A percentile compares a stretch with the other conserved stretches of the same genome.
Conservation (phyloP, 2,113 vertebrate species). For the Ammodramus savannarum region DNA sequence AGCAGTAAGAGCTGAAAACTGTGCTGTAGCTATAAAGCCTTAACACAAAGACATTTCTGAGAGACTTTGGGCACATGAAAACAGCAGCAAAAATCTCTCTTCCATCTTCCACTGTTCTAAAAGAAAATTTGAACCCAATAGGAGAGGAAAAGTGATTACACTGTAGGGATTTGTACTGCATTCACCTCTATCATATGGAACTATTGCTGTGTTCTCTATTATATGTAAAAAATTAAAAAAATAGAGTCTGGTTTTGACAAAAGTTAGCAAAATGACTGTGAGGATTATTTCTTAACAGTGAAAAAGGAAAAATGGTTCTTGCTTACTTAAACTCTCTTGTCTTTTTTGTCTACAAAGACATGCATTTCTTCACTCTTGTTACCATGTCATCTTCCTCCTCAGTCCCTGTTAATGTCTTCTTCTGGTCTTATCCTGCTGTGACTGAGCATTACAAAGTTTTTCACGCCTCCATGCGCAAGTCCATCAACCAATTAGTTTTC, state of each 20-base stretch:
- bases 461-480: conserved; percentile 83
- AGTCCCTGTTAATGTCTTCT: conserved; percentile 79
- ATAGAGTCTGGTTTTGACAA: not conserved
- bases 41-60: not conserved
- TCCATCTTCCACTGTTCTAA: not conserved
- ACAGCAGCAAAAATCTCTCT: not conserved
- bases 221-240: not conserved
- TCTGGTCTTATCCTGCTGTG: conserved; percentile 79
- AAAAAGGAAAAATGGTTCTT: not conserved
- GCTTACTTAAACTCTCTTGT: conserved; percentile 27
- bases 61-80: not conserved
- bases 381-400: conserved; percentile 60
- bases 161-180: not conserved
- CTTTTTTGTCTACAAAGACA: conserved; percentile 69
- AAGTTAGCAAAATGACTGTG: not conserved
- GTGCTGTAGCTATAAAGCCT: not conserved
- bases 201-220: not conserved
- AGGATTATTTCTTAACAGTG: not conserved
- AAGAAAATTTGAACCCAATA: not conserved
- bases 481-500: conserved; percentile 77
- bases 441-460: conserved; percentile 86
- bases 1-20: not conserved
- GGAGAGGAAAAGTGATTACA: not conserved
- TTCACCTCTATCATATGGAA: not conserved
- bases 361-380: conserved; percentile 71